Percentiles rank a stretch among this genome's conserved stretches.
These are phyloP conservation scores for Virgularia gustaviana DNA, from an alignment of 92 coral and sea anemone species.

Conservation along the genomic window DNA sequence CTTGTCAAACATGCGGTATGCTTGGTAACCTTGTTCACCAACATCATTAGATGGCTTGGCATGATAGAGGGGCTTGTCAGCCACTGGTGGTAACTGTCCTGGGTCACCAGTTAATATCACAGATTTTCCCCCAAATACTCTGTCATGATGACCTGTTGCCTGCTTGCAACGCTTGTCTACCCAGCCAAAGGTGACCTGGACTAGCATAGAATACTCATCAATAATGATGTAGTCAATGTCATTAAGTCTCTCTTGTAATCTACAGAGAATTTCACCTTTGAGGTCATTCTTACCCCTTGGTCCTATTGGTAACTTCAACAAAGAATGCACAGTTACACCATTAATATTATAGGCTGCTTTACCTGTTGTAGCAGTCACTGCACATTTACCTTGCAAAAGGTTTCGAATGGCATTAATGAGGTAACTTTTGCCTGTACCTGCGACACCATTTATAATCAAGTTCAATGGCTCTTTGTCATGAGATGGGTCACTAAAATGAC, in stretches of 20 bases:
- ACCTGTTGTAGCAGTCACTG: slow-evolving; percentile 73
- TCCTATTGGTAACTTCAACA: slow-evolving; percentile 11
- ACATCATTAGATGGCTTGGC: slow-evolving; percentile 55
- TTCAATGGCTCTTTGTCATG: not conserved
- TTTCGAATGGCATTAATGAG: slow-evolving; percentile 64
- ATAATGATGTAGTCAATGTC: slow-evolving; percentile 55
- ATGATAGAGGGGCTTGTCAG: slow-evolving; percentile 77
- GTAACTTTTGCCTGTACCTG: slow-evolving; percentile 72
- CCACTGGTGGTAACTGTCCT: slow-evolving; percentile 73
- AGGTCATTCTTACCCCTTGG: slow-evolving; percentile 12
- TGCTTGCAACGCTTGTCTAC: slow-evolving; percentile 63
- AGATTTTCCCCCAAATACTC: slow-evolving; percentile 57
- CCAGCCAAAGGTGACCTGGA: slow-evolving; percentile 68
- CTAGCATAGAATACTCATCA: slow-evolving; percentile 75
- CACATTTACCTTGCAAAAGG: slow-evolving; percentile 58
- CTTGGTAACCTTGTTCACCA: slow-evolving; percentile 67
- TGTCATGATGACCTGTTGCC: slow-evolving; percentile 56
- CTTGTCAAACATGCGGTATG: slow-evolving; percentile 64
- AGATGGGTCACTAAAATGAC: slow-evolving; percentile 27
- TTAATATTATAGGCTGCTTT: slow-evolving; percentile 64
- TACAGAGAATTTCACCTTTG: not conserved
- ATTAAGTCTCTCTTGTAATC: slow-evolving; percentile 41
- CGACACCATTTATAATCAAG: slow-evolving; percentile 45
- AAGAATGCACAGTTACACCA: slow-evolving; percentile 61
- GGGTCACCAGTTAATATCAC: slow-evolving; percentile 63